phyloP scores from a whole-genome alignment of 1,140 invertebrate species.

The Brachystomella parvula region DNA sequence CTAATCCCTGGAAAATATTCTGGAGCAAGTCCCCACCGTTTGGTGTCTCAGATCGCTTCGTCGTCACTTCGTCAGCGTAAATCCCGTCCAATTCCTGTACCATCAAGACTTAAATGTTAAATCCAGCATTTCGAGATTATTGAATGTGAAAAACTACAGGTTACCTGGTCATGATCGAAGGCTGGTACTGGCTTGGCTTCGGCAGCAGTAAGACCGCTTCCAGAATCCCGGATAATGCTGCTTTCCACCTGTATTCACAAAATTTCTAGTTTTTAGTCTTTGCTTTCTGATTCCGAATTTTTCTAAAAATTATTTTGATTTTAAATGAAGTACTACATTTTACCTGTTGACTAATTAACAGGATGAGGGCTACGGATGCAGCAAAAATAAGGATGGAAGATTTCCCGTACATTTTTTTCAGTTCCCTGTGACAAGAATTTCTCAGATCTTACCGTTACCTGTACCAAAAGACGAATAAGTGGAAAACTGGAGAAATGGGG shows the following conservation, averaged over 20 bases:
- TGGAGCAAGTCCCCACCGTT: neutral
- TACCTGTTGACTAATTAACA: too few relatives aligned
- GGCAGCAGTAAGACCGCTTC: neutral
- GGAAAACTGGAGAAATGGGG: too few relatives aligned
- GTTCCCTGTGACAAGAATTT: too few relatives aligned
- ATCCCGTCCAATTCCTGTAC: neutral
- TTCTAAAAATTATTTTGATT: neutral
- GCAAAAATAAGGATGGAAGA: too few relatives aligned
- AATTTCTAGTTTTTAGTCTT: neutral
- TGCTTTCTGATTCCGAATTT: neutral
- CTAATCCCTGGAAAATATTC: neutral
- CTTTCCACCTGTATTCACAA: neutral
- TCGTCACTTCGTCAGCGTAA: neutral
- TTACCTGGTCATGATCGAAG: too few relatives aligned
- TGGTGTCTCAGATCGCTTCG: neutral
- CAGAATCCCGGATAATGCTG: neutral
- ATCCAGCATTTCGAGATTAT: too few relatives aligned
- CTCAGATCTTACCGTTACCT: too few relatives aligned
- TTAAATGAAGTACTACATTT: too few relatives aligned
- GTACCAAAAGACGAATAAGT: too few relatives aligned
- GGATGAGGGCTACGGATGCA: too few relatives aligned
- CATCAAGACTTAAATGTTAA: neutral
- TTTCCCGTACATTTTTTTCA: too few relatives aligned
- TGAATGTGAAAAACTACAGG: too few relatives aligned
- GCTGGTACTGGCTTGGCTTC: neutral